Evolutionary conservation across 2,113 vertebrate species (phyloP), one percentile per base, ranked within the genome.

Genomic region (Ranitomeya imitator): DNA sequence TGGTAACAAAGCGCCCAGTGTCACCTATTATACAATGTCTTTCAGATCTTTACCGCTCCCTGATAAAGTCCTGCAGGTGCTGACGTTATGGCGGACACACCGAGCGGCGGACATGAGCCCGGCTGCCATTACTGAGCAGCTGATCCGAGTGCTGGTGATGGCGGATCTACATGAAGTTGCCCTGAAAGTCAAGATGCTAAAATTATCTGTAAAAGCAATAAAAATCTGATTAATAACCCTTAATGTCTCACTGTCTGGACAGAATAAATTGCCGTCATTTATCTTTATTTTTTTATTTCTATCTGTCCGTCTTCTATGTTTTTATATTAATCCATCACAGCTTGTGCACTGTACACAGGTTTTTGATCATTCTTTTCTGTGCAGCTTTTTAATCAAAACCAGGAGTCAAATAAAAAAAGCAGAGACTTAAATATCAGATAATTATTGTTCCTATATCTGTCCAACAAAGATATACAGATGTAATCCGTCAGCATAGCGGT

Each of bases 101-200:
- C 91, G 88, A 21, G 86, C 86, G 77, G 79, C 74, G 4, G 31
- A 59, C 18, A 80, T 79, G 16, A 88, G 90, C 15, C 78, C 91
- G 0, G 52, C 19, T 63, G 91, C 85, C 83, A 89, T 92, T 89
- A 88, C 21, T 83, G 91, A 94, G 7, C 89, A 93, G n/a, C 69
- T 95, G 83, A 89, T 92, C 55, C 89, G 92, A 87, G 83, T 89
- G 37, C 88, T 95, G 81, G 90, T 84, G 51, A 92, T 94, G 91
- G 90, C 92, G 71, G 94, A 90, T n/a, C 76, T 92, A 73, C 87
- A 92, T 85, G 85, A 92, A 14, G 89, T 93, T 80, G 91, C 92
- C 14, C 90, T 92, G 87, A 93, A 92, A 91, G 92, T 91, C 88
- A 93, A 77, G 81, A 91, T 91, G 80, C 76, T 94, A 85, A 90